phyloP scores from a whole-genome alignment of 2,888 invertebrate species.

The Petrolisthes manimaculis region DNA sequence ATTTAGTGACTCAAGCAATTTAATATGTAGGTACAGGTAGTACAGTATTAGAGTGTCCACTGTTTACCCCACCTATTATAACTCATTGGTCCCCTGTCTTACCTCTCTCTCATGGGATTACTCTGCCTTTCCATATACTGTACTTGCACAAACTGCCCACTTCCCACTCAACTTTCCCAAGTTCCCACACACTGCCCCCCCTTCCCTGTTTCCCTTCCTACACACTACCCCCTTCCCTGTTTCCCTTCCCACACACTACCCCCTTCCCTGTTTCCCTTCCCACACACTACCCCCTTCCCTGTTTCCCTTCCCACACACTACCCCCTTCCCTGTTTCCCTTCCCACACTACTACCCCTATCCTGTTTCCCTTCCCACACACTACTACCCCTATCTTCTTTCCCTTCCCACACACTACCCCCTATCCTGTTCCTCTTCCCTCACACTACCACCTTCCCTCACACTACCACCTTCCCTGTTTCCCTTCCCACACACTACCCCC shows the following conservation, averaged over 20 bases:
- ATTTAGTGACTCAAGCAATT: neutral
- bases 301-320: neutral
- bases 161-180: neutral
- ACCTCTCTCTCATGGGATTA: neutral
- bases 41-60: neutral
- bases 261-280: neutral
- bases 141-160: neutral
- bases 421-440: neutral
- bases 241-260: neutral
- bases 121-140: neutral
- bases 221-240: neutral
- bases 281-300: neutral
- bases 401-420: neutral
- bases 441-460: neutral
- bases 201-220: neutral
- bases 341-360: neutral
- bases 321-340: neutral
- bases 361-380: neutral
- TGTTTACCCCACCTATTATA: neutral
- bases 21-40: too few species aligned
- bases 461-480: neutral
- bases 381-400: neutral
- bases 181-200: neutral
- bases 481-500: neutral
- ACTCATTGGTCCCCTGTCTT: neutral